Conservation (phyloP, 2,113 vertebrate genomes). For the Bujurquina vittata region DNA sequence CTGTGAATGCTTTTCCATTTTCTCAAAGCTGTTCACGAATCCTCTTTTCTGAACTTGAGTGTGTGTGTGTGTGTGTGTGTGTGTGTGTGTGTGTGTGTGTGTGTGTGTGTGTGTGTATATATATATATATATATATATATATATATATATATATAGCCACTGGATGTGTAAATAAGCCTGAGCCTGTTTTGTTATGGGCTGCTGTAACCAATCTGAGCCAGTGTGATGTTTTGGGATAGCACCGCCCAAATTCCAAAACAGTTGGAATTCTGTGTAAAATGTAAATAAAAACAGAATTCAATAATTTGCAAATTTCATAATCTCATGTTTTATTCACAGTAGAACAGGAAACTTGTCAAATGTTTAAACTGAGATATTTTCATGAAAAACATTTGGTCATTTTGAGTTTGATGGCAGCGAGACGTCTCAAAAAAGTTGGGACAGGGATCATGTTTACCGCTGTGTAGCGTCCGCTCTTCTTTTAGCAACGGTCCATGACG, state of each 20-base stretch:
- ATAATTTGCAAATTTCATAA: not conserved
- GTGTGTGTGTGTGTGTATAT: too few relatives aligned
- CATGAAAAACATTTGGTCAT: not conserved
- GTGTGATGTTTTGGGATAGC: not conserved
- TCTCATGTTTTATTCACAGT: not conserved
- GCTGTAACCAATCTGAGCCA: too few relatives aligned
- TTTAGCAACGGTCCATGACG: not conserved
- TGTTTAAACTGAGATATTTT: not conserved
- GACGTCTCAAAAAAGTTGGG: not conserved
- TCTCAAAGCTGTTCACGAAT: not conserved
- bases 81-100: too few relatives aligned
- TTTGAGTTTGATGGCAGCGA: not conserved
- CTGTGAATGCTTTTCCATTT: not conserved
- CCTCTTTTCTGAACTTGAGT: not conserved
- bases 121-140: too few relatives aligned
- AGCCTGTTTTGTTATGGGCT: not conserved
- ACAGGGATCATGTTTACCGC: not conserved
- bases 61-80: too few relatives aligned
- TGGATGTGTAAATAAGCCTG: not conserved
- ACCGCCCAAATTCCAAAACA: not conserved
- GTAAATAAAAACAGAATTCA: fast-evolving
- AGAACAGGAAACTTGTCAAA: not conserved
- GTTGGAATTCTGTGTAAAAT: not conserved
- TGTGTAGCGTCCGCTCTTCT: not conserved
- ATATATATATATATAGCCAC: not conserved